Evolutionary conservation across 2,888 invertebrate species (phyloP), one percentile per base, ranked within the genome.

Genomic region (Gymnoscelis rufifasciata): DNA sequence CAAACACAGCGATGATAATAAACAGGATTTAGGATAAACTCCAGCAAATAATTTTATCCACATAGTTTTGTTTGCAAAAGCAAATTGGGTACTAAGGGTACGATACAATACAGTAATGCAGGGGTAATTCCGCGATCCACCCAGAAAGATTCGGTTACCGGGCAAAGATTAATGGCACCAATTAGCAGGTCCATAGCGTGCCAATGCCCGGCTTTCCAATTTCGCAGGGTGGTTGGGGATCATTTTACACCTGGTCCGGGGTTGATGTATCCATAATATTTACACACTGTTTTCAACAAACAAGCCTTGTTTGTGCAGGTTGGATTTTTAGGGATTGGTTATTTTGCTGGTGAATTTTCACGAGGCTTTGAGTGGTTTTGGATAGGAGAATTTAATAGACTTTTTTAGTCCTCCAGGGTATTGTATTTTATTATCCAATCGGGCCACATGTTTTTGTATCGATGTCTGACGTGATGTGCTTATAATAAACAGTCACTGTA

Each of bases 121-220:
- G 30, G 43, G 30, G 5, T 29, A 29, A 41, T 48, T 39, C 38
- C 38, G 42, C 24, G 23, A 49, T 46, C 33, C 47, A 43, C 46
- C 41, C 33, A 45, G 23, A 44, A 30, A 40, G 66, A 64, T 64
- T 71, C 64, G 63, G 69, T 66, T 68, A 60, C 70, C 68, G 72
- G 69, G 66, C 68, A 66, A 71, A 80, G 79, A 84, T 80, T 75
- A 79, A 83, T 81, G 75, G 64, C 54, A 53, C 64, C 76, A 77
- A 80, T 82, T 81, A 83, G 68, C 67, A 53, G 60, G 58, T 52
- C 59, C 57, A 62, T 63, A 56, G 62, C 66, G 62, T 56, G 57
- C 62, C 65, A 72, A 72, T 72, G 70, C 66, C 69, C 64, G 60
- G 62, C 67, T 74, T 71, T 69, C 69, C 74, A 64, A 77, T 74